Base-by-base conservation (phyloP, 2,888 invertebrate genomes). In the Ditylenchus weischeri region DNA sequence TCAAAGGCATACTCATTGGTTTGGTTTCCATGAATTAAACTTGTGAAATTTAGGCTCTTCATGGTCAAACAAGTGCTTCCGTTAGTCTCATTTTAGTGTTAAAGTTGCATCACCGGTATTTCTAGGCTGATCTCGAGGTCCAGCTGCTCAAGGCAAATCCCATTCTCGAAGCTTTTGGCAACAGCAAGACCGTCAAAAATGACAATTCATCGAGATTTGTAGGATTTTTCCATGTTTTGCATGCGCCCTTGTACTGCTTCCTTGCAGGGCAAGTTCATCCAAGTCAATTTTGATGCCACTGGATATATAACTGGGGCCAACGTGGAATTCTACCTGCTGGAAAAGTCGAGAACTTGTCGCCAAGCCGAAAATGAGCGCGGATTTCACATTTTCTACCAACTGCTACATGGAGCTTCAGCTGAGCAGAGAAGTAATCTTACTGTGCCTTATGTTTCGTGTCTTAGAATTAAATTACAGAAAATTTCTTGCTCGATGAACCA, bases 161-260 rank as follows among this genome's bases (percentile, higher is more conserved):
- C 13, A 98, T 99, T 84, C 87, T 99, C 76, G 98, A 99, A 88
- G 96, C 98, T 64, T 99, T 99, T 84, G 98, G 98, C 83, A 99
- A 99, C 87, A 98, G 98, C 68, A 99, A 99, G 86, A 99, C 98
- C 62, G 95, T 98, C 80, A 98, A 98, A 86, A 99, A 99, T 87
- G 98, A 99, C 87, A 99, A 99, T 86, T 98, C 98, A 57, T 98
- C 98, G 59, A 89, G 98, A 89, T 99, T 98, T 86, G 98, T 98
- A 89, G 93, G 95, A 91, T 67, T 60, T 58, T 47, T 47, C 36
- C 57, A 23, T n/a, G 50, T 38, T 0, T 63, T 21, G 21, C 8
- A 59, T 10, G n/a, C n/a, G n/a, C n/a, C n/a, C n/a, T n/a, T n/a
- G n/a, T n/a, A n/a, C n/a, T n/a, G n/a, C n/a, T 67, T n/a, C 18